Base-by-base conservation (phyloP, 2,113 vertebrate genomes). In the Urocynchramus pylzowi region DNA sequence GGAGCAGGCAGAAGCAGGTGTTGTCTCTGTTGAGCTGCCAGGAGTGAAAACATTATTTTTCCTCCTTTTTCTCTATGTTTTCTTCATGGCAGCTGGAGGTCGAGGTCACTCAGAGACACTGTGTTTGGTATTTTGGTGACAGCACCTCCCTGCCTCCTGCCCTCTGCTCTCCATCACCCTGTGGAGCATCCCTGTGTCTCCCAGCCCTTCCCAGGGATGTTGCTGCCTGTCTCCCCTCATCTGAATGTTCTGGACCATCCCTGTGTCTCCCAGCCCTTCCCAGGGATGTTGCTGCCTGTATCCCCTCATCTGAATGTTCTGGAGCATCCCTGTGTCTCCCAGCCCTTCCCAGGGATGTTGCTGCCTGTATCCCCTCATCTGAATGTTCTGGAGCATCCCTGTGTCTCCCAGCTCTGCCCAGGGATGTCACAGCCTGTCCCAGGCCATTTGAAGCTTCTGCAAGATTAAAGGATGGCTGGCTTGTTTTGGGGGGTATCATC, bases 1-100 rank as follows among this genome's bases (percentile, higher is more conserved):
- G 84, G 93, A 95, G 87, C 63, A 2, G 87, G 96, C 89, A 94
- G 95, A 79, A 68, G 78, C 92, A 95, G 95, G 82, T 94, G 92
- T 82, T 94, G 88, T 94, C 96, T 97, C 93, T 85, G 54, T 54
- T 4, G n/a, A 93, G 91, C 65, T 89, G 87, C 95, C 88, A 87
- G 87, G 56, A 95, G 54, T 88, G 42, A 95, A 95, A 96, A 93
- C 71, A 67, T 95, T 82, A 69, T 95, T 89, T 87, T 78, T n/a
- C 37, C 22, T 81, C 41, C 37, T 74, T 39, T 33, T 47, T 20
- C 42, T 20, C 13, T 49, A 9, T 23, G 6, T 89, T 70, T 88
- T 53, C 28, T 74, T 21, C 0, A 0, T 54, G 64, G 50, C 65
- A 74, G 44, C 39, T 10, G 6, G 24, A 57, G 74, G n/a, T 78